phyloP scores from a whole-genome alignment of 2,888 invertebrate species.

The Rotaria sp. region DNA sequence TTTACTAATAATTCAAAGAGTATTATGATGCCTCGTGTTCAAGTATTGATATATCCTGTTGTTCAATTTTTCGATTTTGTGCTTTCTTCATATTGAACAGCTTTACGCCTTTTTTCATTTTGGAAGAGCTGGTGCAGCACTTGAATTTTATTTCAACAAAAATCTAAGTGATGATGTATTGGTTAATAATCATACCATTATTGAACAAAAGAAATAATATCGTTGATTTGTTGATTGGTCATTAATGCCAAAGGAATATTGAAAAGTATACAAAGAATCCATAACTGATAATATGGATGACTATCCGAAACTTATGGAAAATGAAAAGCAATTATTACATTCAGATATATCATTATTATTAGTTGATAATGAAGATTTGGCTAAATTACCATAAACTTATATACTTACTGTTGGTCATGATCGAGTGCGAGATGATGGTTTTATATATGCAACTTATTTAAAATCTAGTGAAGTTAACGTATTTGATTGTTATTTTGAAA shows the following conservation, averaged over 20 bases:
- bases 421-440: conserved; percentile 34
- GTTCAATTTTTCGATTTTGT: conserved; percentile 38
- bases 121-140: conserved; percentile 24
- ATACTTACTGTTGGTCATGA: conserved; percentile 31
- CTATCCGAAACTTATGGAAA: neutral
- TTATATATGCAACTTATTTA: conserved; percentile 33
- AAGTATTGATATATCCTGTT: conserved; percentile 36
- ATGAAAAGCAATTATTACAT: neutral
- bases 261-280: neutral
- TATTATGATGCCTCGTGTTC: neutral
- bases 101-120: neutral
- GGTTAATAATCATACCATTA: conserved; percentile 30
- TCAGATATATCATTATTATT: conserved; percentile 30
- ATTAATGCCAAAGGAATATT: conserved; percentile 20
- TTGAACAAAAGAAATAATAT: neutral
- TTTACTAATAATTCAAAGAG: neutral
- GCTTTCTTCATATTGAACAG: conserved; percentile 30
- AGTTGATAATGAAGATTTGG: neutral
- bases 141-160: conserved; percentile 29
- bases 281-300: neutral
- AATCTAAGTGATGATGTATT: conserved; percentile 12
- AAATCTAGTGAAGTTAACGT: conserved; percentile 20
- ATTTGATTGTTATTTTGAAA: conserved; percentile 35
- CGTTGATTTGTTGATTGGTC: neutral
- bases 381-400: neutral